These are phyloP conservation scores for Drosophila monieri DNA, from an alignment of 2,888 invertebrate species.

Conservation along the genomic window DNA sequence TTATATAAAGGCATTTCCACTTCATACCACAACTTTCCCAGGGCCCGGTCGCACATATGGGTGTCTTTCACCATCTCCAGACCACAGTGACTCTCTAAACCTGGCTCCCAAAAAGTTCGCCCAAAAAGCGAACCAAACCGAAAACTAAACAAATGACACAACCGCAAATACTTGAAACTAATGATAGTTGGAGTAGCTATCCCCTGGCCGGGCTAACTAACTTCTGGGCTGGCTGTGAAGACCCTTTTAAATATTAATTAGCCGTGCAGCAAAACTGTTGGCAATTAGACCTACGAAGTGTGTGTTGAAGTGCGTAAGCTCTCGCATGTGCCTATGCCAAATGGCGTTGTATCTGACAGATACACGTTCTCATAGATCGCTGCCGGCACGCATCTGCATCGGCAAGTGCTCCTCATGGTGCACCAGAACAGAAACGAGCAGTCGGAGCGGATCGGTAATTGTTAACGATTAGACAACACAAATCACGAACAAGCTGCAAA, in stretches of 20 bases:
- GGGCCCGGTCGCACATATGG: slow-evolving; percentile 24
- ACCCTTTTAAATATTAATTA: slow-evolving; percentile 75
- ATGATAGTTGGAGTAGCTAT: slow-evolving; percentile 2
- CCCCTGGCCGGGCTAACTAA: neutral
- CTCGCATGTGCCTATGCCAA: slow-evolving; percentile 35
- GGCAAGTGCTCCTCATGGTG: slow-evolving; percentile 14
- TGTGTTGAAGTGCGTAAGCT: slow-evolving; percentile 71
- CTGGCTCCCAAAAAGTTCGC: slow-evolving; percentile 13
- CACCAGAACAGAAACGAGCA: slow-evolving; percentile 25
- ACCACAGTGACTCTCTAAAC: slow-evolving; percentile 32
- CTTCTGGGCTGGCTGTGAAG: slow-evolving; percentile 41
- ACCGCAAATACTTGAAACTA: slow-evolving; percentile 38
- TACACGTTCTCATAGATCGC: slow-evolving; percentile 32
- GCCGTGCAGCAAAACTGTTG: slow-evolving; percentile 48
- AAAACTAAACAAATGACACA: slow-evolving; percentile 56
- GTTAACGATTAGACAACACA: slow-evolving; percentile 73
- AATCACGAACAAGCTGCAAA: slow-evolving; percentile 71
- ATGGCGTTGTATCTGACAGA: slow-evolving; percentile 34
- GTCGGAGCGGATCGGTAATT: slow-evolving; percentile 54
- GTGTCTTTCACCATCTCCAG: slow-evolving; percentile 61
- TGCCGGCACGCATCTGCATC: slow-evolving; percentile 59
- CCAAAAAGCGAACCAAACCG: neutral
- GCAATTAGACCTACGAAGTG: slow-evolving; percentile 57
- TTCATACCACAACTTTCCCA: slow-evolving; percentile 39
- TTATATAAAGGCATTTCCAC: slow-evolving; percentile 41